Conservation (phyloP, 2,113 vertebrate species). For the Perca flavescens region DNA sequence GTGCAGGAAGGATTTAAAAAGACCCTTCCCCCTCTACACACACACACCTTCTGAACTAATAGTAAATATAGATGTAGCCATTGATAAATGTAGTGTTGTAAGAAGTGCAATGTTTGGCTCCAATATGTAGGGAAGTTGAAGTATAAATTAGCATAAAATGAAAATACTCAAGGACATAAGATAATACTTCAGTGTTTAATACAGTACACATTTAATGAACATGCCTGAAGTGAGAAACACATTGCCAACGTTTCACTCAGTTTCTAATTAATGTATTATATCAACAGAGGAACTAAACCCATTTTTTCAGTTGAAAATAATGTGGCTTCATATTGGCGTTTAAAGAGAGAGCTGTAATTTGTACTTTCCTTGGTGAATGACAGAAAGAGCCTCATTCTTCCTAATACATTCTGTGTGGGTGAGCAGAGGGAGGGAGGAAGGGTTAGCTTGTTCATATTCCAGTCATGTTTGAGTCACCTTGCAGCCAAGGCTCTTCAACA, state of each 20-base stretch:
- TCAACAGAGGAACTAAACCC: neutral
- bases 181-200: neutral
- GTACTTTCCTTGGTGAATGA: neutral
- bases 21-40: too few species aligned
- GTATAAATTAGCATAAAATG: neutral
- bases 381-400: slow-evolving; percentile 15
- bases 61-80: neutral
- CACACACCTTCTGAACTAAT: too few species aligned
- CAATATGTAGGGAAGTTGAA: neutral
- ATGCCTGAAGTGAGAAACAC: neutral
- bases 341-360: slow-evolving; percentile 1
- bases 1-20: neutral
- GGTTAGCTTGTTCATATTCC: slow-evolving; percentile 65
- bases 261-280: neutral
- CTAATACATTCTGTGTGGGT: slow-evolving; percentile 33
- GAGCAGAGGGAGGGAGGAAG: neutral
- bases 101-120: neutral
- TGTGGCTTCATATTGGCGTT: neutral
- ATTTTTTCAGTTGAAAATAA: neutral
- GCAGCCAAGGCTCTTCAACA: slow-evolving; percentile 44
- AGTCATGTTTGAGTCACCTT: slow-evolving; percentile 67
- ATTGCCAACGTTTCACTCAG: neutral
- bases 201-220: neutral
- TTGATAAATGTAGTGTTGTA: neutral
- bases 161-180: too few species aligned